A percentile compares a stretch with the other conserved stretches of the same genome.
These are phyloP conservation scores for Sepiola atlantica DNA, from an alignment of 2,888 invertebrate genomes.

Conservation along the genomic window DNA sequence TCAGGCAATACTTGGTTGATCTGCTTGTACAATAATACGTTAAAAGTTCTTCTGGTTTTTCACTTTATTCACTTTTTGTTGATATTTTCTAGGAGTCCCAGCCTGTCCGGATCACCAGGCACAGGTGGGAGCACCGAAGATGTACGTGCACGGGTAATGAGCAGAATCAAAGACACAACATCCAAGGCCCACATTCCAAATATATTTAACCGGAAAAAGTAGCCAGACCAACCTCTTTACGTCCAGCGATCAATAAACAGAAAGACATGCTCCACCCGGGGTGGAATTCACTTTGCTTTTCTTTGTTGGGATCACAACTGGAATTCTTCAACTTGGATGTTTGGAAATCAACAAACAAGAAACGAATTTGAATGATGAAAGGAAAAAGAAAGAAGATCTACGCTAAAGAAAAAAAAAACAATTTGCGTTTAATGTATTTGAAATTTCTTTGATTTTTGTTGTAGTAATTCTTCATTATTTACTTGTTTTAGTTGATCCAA, in stretches of 20 bases:
- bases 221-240: slow-evolving; percentile 45
- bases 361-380: background rate
- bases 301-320: background rate
- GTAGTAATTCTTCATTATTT: background rate
- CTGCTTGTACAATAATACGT: too few relatives aligned
- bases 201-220: slow-evolving; percentile 68
- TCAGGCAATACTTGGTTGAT: too few relatives aligned
- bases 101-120: slow-evolving; percentile 48
- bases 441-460: background rate
- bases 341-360: background rate
- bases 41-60: background rate
- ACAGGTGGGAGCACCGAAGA: slow-evolving; percentile 57
- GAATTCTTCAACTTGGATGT: background rate
- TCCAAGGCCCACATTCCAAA: slow-evolving; percentile 66
- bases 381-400: background rate
- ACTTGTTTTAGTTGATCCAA: background rate
- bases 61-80: background rate
- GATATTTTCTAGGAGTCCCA: slow-evolving; percentile 51
- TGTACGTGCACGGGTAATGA: slow-evolving; percentile 68
- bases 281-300: slow-evolving; percentile 32
- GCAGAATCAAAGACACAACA: slow-evolving; percentile 66
- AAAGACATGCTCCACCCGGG: background rate
- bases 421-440: background rate
- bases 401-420: background rate
- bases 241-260: background rate